These are phyloP conservation scores for Helicoverpa zea DNA, from an alignment of 1,140 invertebrate genomes.

Conservation along the genomic window DNA sequence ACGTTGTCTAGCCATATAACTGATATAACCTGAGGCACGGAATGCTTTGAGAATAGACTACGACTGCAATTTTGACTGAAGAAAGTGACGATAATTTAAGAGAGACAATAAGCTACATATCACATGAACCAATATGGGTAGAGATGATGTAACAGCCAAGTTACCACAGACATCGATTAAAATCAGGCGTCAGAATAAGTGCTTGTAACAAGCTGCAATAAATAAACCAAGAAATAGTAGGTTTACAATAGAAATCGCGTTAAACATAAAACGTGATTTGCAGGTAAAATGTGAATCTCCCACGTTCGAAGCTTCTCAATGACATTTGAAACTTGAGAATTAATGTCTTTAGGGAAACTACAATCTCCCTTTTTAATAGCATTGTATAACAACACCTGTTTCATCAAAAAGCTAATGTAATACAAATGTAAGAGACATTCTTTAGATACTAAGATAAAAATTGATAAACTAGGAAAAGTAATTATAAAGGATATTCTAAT, in stretches of 20 bases:
- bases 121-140: constrained; percentile 7
- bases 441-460: background rate
- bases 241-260: constrained; percentile 34
- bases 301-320: constrained; percentile 65
- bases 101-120: background rate
- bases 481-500: background rate
- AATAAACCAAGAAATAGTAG: constrained; percentile 33
- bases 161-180: constrained; percentile 17
- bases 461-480: background rate
- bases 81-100: background rate
- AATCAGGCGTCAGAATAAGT: constrained; percentile 20
- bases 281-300: constrained; percentile 69
- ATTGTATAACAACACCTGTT: background rate
- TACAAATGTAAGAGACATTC: background rate
- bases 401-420: background rate
- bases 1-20: too few species aligned
- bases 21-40: too few species aligned
- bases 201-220: constrained; percentile 2
- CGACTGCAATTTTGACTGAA: background rate
- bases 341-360: constrained; percentile 24
- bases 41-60: too few species aligned
- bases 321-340: constrained; percentile 73
- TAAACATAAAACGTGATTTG: constrained; percentile 39
- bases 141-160: constrained; percentile 1
- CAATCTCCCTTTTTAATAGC: constrained; percentile 6